A percentile compares a stretch with the other conserved stretches of the same genome.
Conservation (phyloP, 2,888 invertebrate species). For the Aphrophora alni region DNA sequence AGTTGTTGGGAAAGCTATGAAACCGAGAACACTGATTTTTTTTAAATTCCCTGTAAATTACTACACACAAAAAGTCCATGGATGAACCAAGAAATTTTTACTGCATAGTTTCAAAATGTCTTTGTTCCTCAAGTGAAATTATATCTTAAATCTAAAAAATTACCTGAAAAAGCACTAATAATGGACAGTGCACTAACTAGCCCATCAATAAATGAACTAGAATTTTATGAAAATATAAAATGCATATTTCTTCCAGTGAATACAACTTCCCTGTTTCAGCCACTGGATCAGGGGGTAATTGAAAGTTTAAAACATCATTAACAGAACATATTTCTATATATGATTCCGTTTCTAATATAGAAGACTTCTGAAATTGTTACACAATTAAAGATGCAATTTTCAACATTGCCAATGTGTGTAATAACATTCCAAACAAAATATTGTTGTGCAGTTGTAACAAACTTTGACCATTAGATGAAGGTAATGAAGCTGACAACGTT, state of each 20-base stretch:
- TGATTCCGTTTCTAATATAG: conserved; percentile 20
- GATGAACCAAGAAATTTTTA: conserved; percentile 19
- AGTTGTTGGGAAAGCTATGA: conserved; percentile 52
- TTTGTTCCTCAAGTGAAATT: conserved; percentile 20
- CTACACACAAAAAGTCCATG: conserved; percentile 20
- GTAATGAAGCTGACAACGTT: neutral
- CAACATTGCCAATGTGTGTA: neutral
- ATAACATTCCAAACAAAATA: neutral
- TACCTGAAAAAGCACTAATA: conserved; percentile 33
- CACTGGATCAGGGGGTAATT: conserved; percentile 52
- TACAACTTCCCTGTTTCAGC: conserved; percentile 49
- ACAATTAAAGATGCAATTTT: neutral
- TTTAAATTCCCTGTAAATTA: conserved; percentile 6
- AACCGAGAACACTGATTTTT: conserved; percentile 48
- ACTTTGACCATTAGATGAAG: neutral
- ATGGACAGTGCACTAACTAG: conserved; percentile 44
- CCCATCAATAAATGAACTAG: conserved; percentile 21
- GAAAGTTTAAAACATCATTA: conserved; percentile 48
- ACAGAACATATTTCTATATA: conserved; percentile 43
- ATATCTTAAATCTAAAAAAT: neutral
- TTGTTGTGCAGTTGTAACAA: neutral
- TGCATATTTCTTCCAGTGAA: conserved; percentile 48
- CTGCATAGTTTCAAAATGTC: neutral
- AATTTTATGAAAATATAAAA: conserved; percentile 18
- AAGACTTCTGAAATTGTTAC: neutral